A percentile compares a stretch with the other conserved stretches of the same genome.
These are phyloP conservation scores for Esox niger DNA, from an alignment of 2,113 vertebrate genomes.

Conservation along the genomic window DNA sequence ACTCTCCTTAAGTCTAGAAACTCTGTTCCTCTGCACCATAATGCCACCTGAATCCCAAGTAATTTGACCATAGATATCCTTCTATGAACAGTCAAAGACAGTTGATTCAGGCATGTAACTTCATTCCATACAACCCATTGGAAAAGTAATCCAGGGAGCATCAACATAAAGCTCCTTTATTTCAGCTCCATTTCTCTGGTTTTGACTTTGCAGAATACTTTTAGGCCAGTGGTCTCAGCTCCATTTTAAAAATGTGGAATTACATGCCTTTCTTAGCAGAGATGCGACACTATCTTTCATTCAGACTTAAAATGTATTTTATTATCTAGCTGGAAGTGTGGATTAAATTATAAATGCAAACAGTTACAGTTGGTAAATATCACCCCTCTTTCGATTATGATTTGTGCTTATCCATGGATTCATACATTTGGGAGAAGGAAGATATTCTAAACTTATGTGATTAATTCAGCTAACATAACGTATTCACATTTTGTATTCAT, in stretches of 20 bases:
- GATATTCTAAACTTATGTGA: slow-evolving; percentile 34
- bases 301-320: slow-evolving; percentile 50
- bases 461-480: no score
- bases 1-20: slow-evolving; percentile 24
- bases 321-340: slow-evolving; percentile 42
- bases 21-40: slow-evolving; percentile 34
- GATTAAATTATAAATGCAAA: slow-evolving; percentile 48
- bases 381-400: slow-evolving; percentile 45
- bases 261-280: slow-evolving; percentile 41
- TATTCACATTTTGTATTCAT: no score
- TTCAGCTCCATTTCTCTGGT: slow-evolving; percentile 56
- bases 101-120: slow-evolving; percentile 68
- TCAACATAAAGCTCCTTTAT: slow-evolving; percentile 58
- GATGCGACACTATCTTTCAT: slow-evolving; percentile 36
- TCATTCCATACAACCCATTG: slow-evolving; percentile 50
- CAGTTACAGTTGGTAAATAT: slow-evolving; percentile 25
- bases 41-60: slow-evolving; percentile 46
- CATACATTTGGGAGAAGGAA: slow-evolving; percentile 17
- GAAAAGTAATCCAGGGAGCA: slow-evolving; percentile 64
- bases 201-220: slow-evolving; percentile 55
- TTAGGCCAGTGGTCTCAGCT: slow-evolving; percentile 53
- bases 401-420: slow-evolving; percentile 36
- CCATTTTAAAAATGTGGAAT: slow-evolving; percentile 66
- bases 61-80: slow-evolving; percentile 69
- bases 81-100: slow-evolving; percentile 54